phyloP scores from a whole-genome alignment of 2,888 invertebrate species.

The Caradrina clavipalpis region DNA sequence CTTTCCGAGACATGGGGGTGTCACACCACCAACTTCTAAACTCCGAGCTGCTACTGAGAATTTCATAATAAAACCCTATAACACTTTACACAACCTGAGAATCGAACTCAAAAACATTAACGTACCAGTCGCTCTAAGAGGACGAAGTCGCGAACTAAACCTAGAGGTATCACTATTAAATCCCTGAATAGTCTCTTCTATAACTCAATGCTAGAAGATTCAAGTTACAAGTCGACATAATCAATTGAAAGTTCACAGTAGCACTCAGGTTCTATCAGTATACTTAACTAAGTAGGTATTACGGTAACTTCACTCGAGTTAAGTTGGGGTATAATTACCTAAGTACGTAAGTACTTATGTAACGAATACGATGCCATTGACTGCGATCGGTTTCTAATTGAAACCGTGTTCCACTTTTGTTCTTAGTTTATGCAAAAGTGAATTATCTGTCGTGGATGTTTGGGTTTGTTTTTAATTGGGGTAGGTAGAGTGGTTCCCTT shows the following conservation, averaged over 20 bases:
- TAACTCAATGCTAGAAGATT: slow-evolving; percentile 18
- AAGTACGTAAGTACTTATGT: not conserved
- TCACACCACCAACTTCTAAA: too few species aligned
- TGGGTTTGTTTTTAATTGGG: not conserved
- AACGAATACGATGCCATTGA: slow-evolving; percentile 7
- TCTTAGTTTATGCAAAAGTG: slow-evolving; percentile 2
- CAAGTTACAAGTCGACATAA: slow-evolving; percentile 8
- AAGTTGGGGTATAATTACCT: slow-evolving; percentile 19
- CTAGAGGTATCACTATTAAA: too few species aligned
- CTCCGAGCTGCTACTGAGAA: too few species aligned
- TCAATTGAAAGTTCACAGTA: slow-evolving; percentile 24
- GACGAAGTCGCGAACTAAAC: too few species aligned
- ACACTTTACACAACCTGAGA: too few species aligned
- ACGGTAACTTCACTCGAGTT: slow-evolving; percentile 31
- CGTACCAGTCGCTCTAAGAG: too few species aligned
- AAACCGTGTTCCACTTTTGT: not conserved
- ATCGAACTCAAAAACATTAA: too few species aligned
- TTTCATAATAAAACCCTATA: too few species aligned
- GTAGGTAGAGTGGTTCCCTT: not conserved
- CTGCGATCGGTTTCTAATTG: slow-evolving; percentile 15
- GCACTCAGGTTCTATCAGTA: slow-evolving; percentile 20
- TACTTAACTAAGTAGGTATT: slow-evolving; percentile 30
- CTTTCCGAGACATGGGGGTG: too few species aligned
- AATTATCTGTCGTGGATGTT: not conserved
- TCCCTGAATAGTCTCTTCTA: slow-evolving; percentile 12